Conservation (phyloP, 2,888 invertebrate genomes). For the Acanthosepion pharaonis region DNA sequence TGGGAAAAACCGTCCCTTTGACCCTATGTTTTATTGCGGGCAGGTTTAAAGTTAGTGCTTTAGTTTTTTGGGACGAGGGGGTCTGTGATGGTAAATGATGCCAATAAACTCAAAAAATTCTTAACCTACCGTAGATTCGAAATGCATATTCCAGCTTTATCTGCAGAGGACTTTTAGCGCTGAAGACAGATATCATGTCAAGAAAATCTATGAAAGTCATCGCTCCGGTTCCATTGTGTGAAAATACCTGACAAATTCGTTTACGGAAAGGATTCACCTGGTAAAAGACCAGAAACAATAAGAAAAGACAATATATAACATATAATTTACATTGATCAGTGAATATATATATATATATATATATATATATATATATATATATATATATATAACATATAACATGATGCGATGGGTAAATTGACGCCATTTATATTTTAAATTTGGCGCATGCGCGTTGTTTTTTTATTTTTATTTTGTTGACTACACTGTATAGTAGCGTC, state of each 20-base stretch:
- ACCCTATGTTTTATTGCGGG: too few species aligned
- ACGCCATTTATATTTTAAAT: too few species aligned
- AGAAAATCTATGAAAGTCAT: constrained; percentile 75
- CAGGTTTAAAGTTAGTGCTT: too few species aligned
- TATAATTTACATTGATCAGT: background rate
- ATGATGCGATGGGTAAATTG: too few species aligned
- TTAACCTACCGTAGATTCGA: constrained; percentile 72
- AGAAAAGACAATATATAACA: background rate
- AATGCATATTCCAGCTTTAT: constrained; percentile 75
- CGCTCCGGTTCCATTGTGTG: constrained; percentile 69
- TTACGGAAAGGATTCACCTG: constrained; percentile 74
- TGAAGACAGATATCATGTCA: constrained; percentile 75
- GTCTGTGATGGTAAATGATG: too few species aligned
- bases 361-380: background rate
- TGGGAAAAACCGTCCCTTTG: too few species aligned
- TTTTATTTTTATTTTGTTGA: too few species aligned
- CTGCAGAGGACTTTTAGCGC: constrained; percentile 73
- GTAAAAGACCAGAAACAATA: constrained; percentile 47
- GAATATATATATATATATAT: background rate
- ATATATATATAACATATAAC: too few species aligned
- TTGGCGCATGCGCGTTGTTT: too few species aligned
- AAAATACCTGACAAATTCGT: constrained; percentile 73
- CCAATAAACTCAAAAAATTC: background rate
- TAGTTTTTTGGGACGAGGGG: too few species aligned
- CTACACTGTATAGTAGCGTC: too few species aligned